Base-by-base conservation (phyloP, 37 sponge, comb jelly and placozoan species). In the Lycopodina hypogea region DNA sequence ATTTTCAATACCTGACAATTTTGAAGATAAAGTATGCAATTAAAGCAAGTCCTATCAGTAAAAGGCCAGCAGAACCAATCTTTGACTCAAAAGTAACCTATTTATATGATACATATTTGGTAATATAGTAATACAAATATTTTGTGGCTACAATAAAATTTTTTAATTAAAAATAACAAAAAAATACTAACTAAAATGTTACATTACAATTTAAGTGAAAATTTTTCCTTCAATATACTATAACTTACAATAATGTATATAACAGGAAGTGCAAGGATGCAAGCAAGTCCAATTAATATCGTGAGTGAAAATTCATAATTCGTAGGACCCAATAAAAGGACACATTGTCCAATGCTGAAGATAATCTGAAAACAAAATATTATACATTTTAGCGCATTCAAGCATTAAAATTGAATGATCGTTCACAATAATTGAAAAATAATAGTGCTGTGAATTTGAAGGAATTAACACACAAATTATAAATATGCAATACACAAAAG, bases 281-380 rank as follows among this genome's bases (percentile, higher is more conserved):
- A 56, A 14, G 56, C 58, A 36, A 75, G 53, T 32, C 35, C 68
- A n/a, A 68, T 36, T 11, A 78, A 42, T 39, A 86, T 74, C 28
- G 72, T 72, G 1, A 86, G 57, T 33, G 40, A 45, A 37, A 79
- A 86, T 41, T 86, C 86, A 65, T 73, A 79, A 33, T 86, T 74
- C 8, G 53, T 42, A 18, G 38, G 51, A 28, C 19, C 2, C 33
- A 86, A 60, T 7, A 86, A 32, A 23, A 86, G 66, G 9, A 70
- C 41, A 22, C 66, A 55, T 67, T 79, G 81, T 0, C 68, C 75
- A 50, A 79, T 41, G 6, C 23, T 38, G 76, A 86, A 86, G 18
- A 79, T 68, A 2, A 79, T 14, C 86, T 82, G 53, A 21, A 58
- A 28, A 38, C n/a, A 79, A 50, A 28, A 62, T 24, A 63, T 24